Base-by-base conservation (phyloP, 2,113 vertebrate genomes). In the Monarcha castaneiventris region DNA sequence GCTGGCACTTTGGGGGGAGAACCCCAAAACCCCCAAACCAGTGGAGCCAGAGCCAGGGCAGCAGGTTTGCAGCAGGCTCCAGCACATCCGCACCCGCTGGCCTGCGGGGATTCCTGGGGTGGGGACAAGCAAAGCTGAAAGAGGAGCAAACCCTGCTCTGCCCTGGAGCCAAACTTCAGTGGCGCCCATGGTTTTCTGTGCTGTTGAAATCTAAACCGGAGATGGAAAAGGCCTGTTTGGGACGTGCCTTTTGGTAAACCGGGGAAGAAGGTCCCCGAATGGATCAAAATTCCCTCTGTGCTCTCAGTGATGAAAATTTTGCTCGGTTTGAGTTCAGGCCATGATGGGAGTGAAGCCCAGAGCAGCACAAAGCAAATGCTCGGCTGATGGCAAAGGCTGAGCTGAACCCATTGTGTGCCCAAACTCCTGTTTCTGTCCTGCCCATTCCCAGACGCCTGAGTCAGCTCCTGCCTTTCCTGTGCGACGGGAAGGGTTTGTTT, bases 121-220 rank as follows among this genome's bases (percentile, higher is more conserved):
- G 43, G 33, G 82, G 64, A 78, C 5, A n/a, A 43, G 52, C 4
- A n/a, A 41, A 80, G 32, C n/a, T 16, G 2, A 48, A 84, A 58
- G 58, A 71, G 51, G 22, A 83, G 48, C 63, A 62, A 68, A 72
- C 25, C n/a, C 64, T 7, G 3, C 7, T 39, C 64, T 32, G 44
- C 63, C 87, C 21, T 6, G 5, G 1, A 55, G 58, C 48, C 80
- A 73, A 63, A 73, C 54, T 29, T 6, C 85, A 43, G 54, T 8
- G 8, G 63, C 8, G 7, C 37, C 46, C 7, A 8, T 1, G 9
- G 37, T 8, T 66, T 52, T 9, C 69, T 62, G 22, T 11, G 22
- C 71, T 6, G 16, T 7, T 17, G 43, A 22, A 44, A n/a, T 6
- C 41, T 18, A 27, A 67, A 39, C 4, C 0, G 0, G n/a, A 1